Percentiles rank a stretch among this genome's conserved stretches.
Conservation (phyloP, 2,888 invertebrate genomes). For the Microctonus brassicae region DNA sequence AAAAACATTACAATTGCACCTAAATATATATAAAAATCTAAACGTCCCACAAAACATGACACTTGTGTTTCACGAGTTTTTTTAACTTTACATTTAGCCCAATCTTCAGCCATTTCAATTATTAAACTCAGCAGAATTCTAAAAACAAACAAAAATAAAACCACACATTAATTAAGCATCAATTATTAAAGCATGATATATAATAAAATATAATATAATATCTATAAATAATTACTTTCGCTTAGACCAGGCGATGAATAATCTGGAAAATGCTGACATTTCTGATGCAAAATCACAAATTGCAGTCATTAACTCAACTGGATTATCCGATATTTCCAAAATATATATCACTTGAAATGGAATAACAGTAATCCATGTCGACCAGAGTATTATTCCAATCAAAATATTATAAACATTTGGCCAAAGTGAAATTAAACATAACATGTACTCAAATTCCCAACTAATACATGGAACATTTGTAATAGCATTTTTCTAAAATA, state of each 20-base stretch:
- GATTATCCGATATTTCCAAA: background rate
- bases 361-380: background rate
- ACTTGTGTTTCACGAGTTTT: background rate
- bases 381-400: background rate
- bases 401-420: background rate
- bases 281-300: conserved; percentile 1
- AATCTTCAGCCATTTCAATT: conserved; percentile 22
- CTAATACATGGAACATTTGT: background rate
- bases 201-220: no score
- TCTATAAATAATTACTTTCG: no score
- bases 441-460: background rate
- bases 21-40: background rate
- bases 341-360: conserved; percentile 26
- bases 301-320: background rate
- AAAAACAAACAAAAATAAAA: no score
- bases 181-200: no score
- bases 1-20: background rate
- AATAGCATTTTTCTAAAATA: background rate
- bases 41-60: background rate
- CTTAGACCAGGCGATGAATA: conserved; percentile 10
- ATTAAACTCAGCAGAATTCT: conserved; percentile 16
- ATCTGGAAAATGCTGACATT: background rate
- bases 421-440: background rate
- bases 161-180: no score
- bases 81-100: background rate